Base-by-base conservation (phyloP, 64 coral and sea anemone genomes). In the Acropora tenuis region DNA sequence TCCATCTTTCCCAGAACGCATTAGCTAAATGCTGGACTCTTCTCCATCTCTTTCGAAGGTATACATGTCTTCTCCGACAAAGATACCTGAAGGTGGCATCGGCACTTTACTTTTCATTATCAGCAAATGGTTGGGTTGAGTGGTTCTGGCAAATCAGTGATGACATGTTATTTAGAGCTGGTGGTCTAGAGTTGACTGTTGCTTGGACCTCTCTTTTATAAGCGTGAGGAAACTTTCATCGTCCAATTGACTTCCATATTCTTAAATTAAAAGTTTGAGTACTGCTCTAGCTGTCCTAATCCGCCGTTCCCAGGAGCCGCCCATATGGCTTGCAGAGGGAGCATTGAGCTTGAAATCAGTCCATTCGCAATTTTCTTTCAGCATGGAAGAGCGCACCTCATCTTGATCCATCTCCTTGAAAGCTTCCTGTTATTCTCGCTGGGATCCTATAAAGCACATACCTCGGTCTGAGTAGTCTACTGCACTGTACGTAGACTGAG, bases 11-110 rank as follows among this genome's bases (percentile, higher is more conserved):
- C 74, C 90, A 86, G 18, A 83, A 91, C 41, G 13, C 44, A 8
- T 91, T 74, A 17, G 89, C 78, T 4, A 90, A 59, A 19, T 79
- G 63, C 15, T 89, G 75, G 9, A 89, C 88, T 47, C 89, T n/a
- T 2, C 66, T 17, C 89, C 89, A 90, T 65, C 81, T 65, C 43
- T 76, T 92, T 0, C 40, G 53, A 13, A 80, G 47, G n/a, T n/a
- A 15, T 93, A 88, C 3, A 87, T 13, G n/a, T 93, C 84, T n/a
- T 77, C 47, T 5, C 77, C 18, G 9, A 73, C 19, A 43, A 93
- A 88, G 7, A 69, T 65, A 20, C 91, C 91, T 44, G 91, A 84
- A 5, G 84, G 91, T 15, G 84, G 58, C 77, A 93, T 80, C 47
- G 88, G 44, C 2, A 93, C 59, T 43, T 86, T 93, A 0, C 0